phyloP scores from a whole-genome alignment of 1,140 invertebrate genomes.

The Drosophila sp. region DNA sequence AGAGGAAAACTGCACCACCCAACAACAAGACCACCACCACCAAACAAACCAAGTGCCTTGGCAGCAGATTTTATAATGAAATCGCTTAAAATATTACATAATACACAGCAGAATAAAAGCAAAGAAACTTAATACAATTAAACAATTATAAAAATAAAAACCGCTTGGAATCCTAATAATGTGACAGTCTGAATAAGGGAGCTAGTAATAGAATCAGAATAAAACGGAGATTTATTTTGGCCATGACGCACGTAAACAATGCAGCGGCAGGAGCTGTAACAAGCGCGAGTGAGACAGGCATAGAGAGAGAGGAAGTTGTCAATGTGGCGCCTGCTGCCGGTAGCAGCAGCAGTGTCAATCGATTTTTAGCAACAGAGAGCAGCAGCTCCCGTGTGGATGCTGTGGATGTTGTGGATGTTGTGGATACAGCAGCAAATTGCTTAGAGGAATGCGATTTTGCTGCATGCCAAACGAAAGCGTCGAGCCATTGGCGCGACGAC shows the following conservation, averaged over 20 bases:
- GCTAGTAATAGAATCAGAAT: slow-evolving; percentile 24
- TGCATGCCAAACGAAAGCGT: slow-evolving; percentile 59
- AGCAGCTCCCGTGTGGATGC: slow-evolving; percentile 24
- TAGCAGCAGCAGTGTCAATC: slow-evolving; percentile 48
- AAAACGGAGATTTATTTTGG: slow-evolving; percentile 28
- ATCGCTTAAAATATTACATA: slow-evolving; percentile 72
- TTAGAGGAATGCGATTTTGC: slow-evolving; percentile 66
- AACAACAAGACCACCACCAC: slow-evolving; percentile 14
- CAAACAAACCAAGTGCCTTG: slow-evolving; percentile 60
- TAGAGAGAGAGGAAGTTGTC: slow-evolving; percentile 18
- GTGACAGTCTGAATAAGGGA: slow-evolving; percentile 48
- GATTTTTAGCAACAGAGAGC: slow-evolving; percentile 64
- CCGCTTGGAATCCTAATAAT: slow-evolving; percentile 37
- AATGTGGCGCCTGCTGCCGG: slow-evolving; percentile 60
- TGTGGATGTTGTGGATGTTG: slow-evolving; percentile 45
- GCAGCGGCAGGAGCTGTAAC: slow-evolving; percentile 20
- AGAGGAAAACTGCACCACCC: slow-evolving; percentile 3
- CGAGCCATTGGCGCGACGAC: slow-evolving; percentile 51
- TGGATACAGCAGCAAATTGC: slow-evolving; percentile 20
- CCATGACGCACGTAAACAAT: slow-evolving; percentile 79
- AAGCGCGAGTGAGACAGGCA: slow-evolving; percentile 19
- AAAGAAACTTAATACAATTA: slow-evolving; percentile 33
- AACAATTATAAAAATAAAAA: slow-evolving; percentile 31
- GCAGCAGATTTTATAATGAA: slow-evolving; percentile 55
- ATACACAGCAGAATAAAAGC: slow-evolving; percentile 33